Evolutionary conservation across 2,797 vertebrate species (phyloP), one percentile per base, ranked within the genome.

Genomic region (Pampus argenteus): DNA sequence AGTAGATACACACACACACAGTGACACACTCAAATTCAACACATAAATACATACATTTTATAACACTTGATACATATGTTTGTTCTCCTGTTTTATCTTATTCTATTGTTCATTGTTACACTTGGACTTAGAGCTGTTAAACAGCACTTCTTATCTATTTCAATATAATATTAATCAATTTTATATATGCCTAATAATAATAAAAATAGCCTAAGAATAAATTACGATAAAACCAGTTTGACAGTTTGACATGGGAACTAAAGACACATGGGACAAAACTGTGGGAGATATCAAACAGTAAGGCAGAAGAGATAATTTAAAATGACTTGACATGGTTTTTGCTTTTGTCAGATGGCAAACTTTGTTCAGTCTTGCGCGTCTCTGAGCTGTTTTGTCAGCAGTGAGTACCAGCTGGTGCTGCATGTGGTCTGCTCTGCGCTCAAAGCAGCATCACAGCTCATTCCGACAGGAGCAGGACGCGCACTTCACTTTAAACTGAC

Each of bases 371-470:
- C 22, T 49, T 31, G 76, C 3, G 72, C 48, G 65, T 28, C 70
- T 79, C 36, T 26, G 64, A 22, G 64, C 58, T 7, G 71, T 61
- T 77, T 1, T 71, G 61, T 58, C 40, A 66, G 68, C 59, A 50
- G 54, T 61, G 34, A 67, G 65, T 34, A 72, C 58, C 84, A 86
- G 85, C 83, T 78, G 85, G 31, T 81, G 76, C 71, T 83, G 67
- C 76, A 50, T 54, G 67, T 62, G 80, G 59, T 82, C 80, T 70
- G 79, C 74, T 61, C 47, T 63, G 84, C 67, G 65, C 82, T 70
- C 83, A 71, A 44, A 77, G 74, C 61, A 49, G 67, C 67, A 31
- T 45, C 67, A 22, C 70, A 49, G 45, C 86, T 70, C 74, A 79
- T 78, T 60, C 31, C 13, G 64, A 45, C 36, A 29, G 67, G 58